A percentile compares a stretch with the other conserved stretches of the same genome.
These are phyloP conservation scores for Echeneis naucrates DNA, from an alignment of 2,797 vertebrate species.

Conservation along the genomic window DNA sequence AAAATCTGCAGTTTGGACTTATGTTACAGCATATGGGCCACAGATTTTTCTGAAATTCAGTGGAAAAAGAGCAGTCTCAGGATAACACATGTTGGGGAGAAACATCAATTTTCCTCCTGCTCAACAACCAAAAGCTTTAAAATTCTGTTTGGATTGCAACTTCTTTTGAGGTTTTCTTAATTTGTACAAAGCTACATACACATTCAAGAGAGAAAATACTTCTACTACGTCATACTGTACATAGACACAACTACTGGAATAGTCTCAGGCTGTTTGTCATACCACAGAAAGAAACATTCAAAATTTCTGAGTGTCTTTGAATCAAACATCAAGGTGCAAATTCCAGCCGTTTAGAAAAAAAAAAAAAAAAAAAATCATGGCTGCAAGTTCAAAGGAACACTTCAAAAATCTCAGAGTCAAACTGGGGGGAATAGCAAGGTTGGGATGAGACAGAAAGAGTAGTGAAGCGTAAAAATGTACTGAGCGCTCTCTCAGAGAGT, in stretches of 20 bases:
- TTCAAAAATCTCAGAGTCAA: slow-evolving; percentile 60
- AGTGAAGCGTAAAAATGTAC: slow-evolving; percentile 66
- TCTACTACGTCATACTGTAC: slow-evolving; percentile 1
- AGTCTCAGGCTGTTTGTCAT: slow-evolving; percentile 33
- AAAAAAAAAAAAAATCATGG: slow-evolving; percentile 43
- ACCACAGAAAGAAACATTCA: slow-evolving; percentile 20
- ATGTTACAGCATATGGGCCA: neutral
- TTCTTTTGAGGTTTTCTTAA: slow-evolving; percentile 31
- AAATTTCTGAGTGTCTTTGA: slow-evolving; percentile 40
- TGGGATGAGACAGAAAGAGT: slow-evolving; percentile 65
- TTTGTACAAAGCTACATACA: slow-evolving; percentile 30
- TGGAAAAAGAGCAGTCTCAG: slow-evolving; percentile 22
- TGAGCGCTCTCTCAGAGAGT: slow-evolving; percentile 59
- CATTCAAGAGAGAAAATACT: slow-evolving; percentile 8
- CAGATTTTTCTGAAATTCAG: slow-evolving; percentile 3
- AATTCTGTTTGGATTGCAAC: slow-evolving; percentile 55
- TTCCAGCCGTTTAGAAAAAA: slow-evolving; percentile 52
- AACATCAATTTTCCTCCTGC: slow-evolving; percentile 33
- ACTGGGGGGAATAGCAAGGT: slow-evolving; percentile 53
- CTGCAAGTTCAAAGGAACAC: slow-evolving; percentile 58
- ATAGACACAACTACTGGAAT: slow-evolving; percentile 26
- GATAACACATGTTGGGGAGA: slow-evolving; percentile 13
- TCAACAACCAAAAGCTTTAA: slow-evolving; percentile 36
- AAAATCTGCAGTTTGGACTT: slow-evolving; percentile 12
- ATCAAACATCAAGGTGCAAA: slow-evolving; percentile 61